Conservation (phyloP, 1,140 invertebrate genomes). For the Leptopilina boulardi region DNA sequence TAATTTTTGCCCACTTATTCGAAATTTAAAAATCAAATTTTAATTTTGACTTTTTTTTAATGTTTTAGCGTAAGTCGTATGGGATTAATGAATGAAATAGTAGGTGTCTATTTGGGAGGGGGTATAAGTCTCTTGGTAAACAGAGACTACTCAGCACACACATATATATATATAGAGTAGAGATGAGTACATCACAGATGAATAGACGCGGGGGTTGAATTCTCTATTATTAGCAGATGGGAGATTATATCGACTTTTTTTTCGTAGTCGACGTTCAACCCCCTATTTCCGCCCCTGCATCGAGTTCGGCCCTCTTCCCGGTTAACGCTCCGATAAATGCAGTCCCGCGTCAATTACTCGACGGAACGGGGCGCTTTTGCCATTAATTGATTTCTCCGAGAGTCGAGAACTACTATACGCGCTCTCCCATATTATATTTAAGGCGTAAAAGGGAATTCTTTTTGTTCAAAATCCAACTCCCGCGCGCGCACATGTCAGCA, state of each 20-base stretch:
- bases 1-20: no score
- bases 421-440: neutral
- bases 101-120: slow-evolving; percentile 4
- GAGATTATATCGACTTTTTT: slow-evolving; percentile 70
- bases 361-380: slow-evolving; percentile 54
- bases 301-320: slow-evolving; percentile 40
- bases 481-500: no score
- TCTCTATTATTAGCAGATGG: slow-evolving; percentile 71
- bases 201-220: slow-evolving; percentile 61
- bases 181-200: slow-evolving; percentile 51
- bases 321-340: slow-evolving; percentile 64
- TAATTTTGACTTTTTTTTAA: neutral
- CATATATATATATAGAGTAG: no score
- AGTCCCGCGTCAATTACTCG: slow-evolving; percentile 66
- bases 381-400: slow-evolving; percentile 62
- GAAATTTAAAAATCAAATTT: no score
- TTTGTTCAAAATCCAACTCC: neutral
- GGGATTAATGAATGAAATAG: neutral
- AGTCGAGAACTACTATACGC: no score
- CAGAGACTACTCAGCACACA: slow-evolving; percentile 32
- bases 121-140: slow-evolving; percentile 8
- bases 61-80: neutral
- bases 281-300: slow-evolving; percentile 39
- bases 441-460: neutral
- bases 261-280: slow-evolving; percentile 48